Evolutionary conservation across 2,113 vertebrate genomes (phyloP).

Genomic region (Catharus minimus): DNA sequence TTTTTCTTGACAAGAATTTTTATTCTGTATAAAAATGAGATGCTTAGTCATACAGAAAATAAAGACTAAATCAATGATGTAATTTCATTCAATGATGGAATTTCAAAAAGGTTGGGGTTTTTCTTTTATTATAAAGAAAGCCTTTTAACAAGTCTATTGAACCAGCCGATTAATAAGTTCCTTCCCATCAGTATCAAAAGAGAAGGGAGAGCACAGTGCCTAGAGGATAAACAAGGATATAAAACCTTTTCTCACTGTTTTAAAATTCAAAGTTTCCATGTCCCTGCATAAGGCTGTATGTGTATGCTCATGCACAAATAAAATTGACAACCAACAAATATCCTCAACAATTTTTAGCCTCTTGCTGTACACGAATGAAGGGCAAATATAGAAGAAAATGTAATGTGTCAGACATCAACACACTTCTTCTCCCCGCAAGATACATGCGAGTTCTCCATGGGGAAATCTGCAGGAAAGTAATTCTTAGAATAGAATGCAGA

Average conservation of each 20-base stretch:
- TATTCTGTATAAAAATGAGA: conserved; percentile 65
- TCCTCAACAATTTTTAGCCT: conserved; percentile 21
- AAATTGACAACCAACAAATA: conserved; percentile 42
- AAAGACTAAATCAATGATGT: conserved; percentile 65
- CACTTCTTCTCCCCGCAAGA: not conserved
- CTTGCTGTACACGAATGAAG: not conserved
- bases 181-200: conserved; percentile 35
- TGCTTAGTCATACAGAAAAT: conserved; percentile 74
- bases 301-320: not conserved
- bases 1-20: conserved; percentile 74
- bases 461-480: conserved; percentile 6
- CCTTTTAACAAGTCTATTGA: conserved; percentile 53
- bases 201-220: conserved; percentile 26
- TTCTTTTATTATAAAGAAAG: conserved; percentile 38
- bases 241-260: conserved; percentile 31
- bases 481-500: not conserved
- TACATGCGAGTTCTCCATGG: not conserved
- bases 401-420: not conserved
- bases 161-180: conserved; percentile 42
- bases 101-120: not conserved
- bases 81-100: conserved; percentile 52
- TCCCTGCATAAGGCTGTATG: conserved; percentile 2
- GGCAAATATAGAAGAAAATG: conserved; percentile 38
- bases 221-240: conserved; percentile 48
- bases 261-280: conserved; percentile 37